These are phyloP conservation scores for Pseudococcus jackbeardsleyi DNA, from an alignment of 2,888 invertebrate genomes.

Conservation along the genomic window DNA sequence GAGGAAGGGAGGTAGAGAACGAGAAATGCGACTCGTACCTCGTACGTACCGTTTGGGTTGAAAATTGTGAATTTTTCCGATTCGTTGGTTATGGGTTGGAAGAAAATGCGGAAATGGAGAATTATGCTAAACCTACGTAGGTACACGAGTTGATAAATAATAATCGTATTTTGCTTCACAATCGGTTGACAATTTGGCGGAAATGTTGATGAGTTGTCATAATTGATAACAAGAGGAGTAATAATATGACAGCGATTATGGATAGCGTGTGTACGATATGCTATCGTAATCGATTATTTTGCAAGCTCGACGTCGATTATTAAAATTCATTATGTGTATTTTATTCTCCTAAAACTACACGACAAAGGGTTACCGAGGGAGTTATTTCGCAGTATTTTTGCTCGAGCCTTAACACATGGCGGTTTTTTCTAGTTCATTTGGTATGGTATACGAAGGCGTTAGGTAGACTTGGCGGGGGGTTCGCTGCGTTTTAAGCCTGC, in stretches of 20 bases:
- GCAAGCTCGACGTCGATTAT: not conserved
- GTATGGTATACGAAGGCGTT: not conserved
- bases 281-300: constrained; percentile 31
- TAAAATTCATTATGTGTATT: not conserved
- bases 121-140: not conserved
- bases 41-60: not conserved
- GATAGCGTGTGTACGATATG: not conserved
- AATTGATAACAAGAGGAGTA: not conserved
- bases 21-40: not conserved
- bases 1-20: not conserved
- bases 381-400: constrained; percentile 13
- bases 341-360: not conserved
- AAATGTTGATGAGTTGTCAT: constrained; percentile 9
- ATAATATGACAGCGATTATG: not conserved
- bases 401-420: not conserved
- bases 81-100: not conserved
- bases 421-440: constrained; percentile 30
- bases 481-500: not conserved
- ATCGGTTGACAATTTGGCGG: not conserved
- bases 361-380: not conserved
- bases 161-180: not conserved
- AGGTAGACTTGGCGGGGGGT: not conserved
- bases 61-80: not conserved
- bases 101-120: constrained; percentile 38
- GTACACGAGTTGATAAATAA: not conserved